These are phyloP conservation scores for Drosophila ercepeae DNA, from an alignment of 1,140 invertebrate genomes.

Conservation along the genomic window DNA sequence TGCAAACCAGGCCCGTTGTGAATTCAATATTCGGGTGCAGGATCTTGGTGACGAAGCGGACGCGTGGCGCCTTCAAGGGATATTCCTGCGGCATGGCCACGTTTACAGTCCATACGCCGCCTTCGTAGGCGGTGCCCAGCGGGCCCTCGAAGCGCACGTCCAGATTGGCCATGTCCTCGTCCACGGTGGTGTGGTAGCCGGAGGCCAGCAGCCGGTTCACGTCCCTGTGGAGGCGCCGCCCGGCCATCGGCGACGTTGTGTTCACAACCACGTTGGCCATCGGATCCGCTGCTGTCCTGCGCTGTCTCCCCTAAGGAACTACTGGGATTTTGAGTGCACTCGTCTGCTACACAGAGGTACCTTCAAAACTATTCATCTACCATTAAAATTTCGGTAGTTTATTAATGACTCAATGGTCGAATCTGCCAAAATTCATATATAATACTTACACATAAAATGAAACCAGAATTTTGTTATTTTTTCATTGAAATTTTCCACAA, in stretches of 20 bases:
- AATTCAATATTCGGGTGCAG: constrained; percentile 99
- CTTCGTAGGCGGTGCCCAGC: constrained; percentile 98
- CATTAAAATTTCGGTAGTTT: neutral
- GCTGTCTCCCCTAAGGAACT: constrained; percentile 56
- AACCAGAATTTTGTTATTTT: constrained; percentile 64
- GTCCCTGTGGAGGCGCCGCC: constrained; percentile 99
- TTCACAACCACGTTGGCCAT: constrained; percentile 83
- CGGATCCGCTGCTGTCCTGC: constrained; percentile 40
- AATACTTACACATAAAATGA: constrained; percentile 67
- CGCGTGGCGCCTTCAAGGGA: constrained; percentile 99
- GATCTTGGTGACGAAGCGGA: constrained; percentile 99
- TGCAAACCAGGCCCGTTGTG: constrained; percentile 99
- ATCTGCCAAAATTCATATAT: neutral
- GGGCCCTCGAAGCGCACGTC: constrained; percentile 99
- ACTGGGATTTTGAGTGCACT: constrained; percentile 68
- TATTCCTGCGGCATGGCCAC: constrained; percentile 99
- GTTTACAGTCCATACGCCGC: constrained; percentile 99
- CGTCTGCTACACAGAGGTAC: constrained; percentile 70
- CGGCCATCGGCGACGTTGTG: constrained; percentile 99
- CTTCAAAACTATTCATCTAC: constrained; percentile 65
- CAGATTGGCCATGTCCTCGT: constrained; percentile 99
- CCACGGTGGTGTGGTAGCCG: constrained; percentile 99
- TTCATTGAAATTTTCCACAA: constrained; percentile 48
- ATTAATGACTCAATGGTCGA: neutral
- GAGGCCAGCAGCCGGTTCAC: constrained; percentile 99